Evolutionary conservation across 2,888 invertebrate genomes (phyloP).

Genomic region (Xylophagus ater): DNA sequence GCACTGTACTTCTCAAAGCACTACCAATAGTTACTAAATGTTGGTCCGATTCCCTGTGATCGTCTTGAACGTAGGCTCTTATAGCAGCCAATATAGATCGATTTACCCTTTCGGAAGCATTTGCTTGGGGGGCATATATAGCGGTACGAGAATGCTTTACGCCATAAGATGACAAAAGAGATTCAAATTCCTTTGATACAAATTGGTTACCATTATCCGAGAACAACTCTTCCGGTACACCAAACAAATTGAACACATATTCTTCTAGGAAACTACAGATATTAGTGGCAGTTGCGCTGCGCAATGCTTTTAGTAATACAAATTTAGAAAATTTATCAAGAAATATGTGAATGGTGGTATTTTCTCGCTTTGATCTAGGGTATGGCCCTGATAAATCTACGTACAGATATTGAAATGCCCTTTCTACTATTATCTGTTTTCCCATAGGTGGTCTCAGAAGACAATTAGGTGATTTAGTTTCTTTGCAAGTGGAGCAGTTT

Average conservation of each 20-base stretch:
- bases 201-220: slow-evolving; percentile 21
- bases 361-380: slow-evolving; percentile 3
- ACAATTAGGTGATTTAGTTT: not conserved
- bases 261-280: not conserved
- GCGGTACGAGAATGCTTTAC: slow-evolving; percentile 14
- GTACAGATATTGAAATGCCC: slow-evolving; percentile 13
- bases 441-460: slow-evolving; percentile 1
- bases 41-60: no score
- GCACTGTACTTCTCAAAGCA: no score
- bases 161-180: slow-evolving; percentile 10
- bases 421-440: slow-evolving; percentile 2
- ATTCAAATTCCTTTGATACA: slow-evolving; percentile 9
- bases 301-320: slow-evolving; percentile 6
- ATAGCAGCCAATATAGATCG: not conserved
- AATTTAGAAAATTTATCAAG: slow-evolving; percentile 14
- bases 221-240: slow-evolving; percentile 17
- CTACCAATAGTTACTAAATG: no score
- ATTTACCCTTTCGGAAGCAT: slow-evolving; percentile 20
- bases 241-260: slow-evolving; percentile 19
- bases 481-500: not conserved
- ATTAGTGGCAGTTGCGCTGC: slow-evolving; percentile 7
- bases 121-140: slow-evolving; percentile 19
- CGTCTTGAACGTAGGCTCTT: no score
- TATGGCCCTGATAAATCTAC: slow-evolving; percentile 15
- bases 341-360: slow-evolving; percentile 6